phyloP scores from a whole-genome alignment of 2,797 vertebrate species.

The Esox masquinongy region DNA sequence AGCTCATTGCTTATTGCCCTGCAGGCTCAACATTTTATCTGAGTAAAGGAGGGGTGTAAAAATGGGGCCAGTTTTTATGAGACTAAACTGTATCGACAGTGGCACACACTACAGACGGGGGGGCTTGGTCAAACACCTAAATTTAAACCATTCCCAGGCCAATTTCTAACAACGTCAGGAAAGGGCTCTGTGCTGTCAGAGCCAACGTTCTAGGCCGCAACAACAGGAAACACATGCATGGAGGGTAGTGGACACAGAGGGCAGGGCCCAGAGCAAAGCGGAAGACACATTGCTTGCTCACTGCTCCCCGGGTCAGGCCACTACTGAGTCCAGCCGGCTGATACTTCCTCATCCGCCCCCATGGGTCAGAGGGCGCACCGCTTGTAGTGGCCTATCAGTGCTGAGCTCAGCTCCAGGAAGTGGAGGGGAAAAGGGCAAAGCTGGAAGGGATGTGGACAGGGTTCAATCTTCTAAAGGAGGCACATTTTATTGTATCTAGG shows the following conservation, averaged over 20 bases:
- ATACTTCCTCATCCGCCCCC: constrained; percentile 70
- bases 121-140: constrained; percentile 66
- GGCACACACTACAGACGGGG: constrained; percentile 44
- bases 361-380: constrained; percentile 47
- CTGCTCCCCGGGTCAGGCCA: constrained; percentile 39
- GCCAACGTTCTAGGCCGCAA: constrained; percentile 62
- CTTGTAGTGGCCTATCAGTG: constrained; percentile 41
- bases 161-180: constrained; percentile 86
- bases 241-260: constrained; percentile 60
- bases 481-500: constrained; percentile 12
- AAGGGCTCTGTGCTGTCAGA: constrained; percentile 76
- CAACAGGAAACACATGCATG: constrained; percentile 93
- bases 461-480: neutral
- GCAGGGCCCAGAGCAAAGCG: constrained; percentile 44
- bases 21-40: constrained; percentile 29
- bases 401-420: constrained; percentile 67
- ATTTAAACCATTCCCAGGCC: constrained; percentile 79
- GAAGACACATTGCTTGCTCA: constrained; percentile 36
- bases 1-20: constrained; percentile 15
- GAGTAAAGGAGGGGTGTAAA: neutral
- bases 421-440: constrained; percentile 49
- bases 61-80: constrained; percentile 34
- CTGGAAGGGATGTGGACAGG: constrained; percentile 27
- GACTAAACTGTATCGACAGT: constrained; percentile 45
- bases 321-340: constrained; percentile 51